Base-by-base conservation (phyloP, 2,113 vertebrate genomes). In the Bostrychus sinensis region DNA sequence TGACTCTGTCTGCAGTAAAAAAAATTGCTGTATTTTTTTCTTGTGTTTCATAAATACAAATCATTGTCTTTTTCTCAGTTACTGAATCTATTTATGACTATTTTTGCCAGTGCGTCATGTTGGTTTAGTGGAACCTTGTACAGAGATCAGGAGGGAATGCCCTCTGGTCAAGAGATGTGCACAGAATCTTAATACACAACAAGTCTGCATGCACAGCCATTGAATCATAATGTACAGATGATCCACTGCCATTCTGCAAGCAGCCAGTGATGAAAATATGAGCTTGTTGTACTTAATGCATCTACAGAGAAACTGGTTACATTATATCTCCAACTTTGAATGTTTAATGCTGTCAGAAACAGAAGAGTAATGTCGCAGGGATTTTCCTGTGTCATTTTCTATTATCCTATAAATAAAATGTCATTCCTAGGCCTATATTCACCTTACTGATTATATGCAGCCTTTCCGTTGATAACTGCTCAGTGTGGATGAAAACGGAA, bases 331-430 rank as follows among this genome's bases (percentile, higher is more conserved):
- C 46, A n/a, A 39, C 11, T 59, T 62, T 73, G 17, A 26, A 53
- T 77, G 45, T 41, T 43, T 37, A 51, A 50, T 34, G 59, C 62
- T 45, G 75, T 82, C 75, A 83, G 78, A 89, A 89, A 91, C 89
- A 90, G 87, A 73, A 46, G 1, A 48, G 74, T 86, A 77, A 85
- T 85, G 78, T 87, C 77, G 83, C 63, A 75, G 71, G 81, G 80
- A 75, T 77, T 83, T 80, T 79, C 69, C 84, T 81, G 82, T 83
- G 85, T n/a, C n/a, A n/a, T n/a, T n/a, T n/a, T n/a, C n/a, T n/a
- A n/a, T n/a, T n/a, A n/a, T n/a, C n/a, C n/a, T n/a, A n/a, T n/a
- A n/a, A n/a, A n/a, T n/a, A n/a, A n/a, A n/a, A n/a, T n/a, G n/a
- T n/a, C n/a, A n/a, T n/a, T n/a, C n/a, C n/a, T n/a, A n/a, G n/a